Conservation (phyloP, 2,888 invertebrate genomes). For the Galeruca laticollis region DNA sequence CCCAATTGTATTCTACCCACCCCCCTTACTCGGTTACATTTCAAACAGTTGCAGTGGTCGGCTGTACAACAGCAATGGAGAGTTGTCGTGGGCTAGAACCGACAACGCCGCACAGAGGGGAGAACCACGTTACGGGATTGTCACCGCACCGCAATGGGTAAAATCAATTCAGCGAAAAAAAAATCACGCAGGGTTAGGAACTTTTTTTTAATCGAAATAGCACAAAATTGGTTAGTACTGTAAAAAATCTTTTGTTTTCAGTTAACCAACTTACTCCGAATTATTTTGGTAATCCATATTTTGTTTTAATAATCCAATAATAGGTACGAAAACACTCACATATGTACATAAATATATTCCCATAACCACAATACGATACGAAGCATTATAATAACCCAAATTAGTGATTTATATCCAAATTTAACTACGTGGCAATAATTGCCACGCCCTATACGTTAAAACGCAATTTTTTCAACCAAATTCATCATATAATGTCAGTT, state of each 20-base stretch:
- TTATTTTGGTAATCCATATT: slow-evolving; percentile 37
- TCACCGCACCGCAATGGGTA: slow-evolving; percentile 50
- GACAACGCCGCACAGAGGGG: slow-evolving; percentile 58
- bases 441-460: slow-evolving; percentile 47
- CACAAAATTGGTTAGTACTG: slow-evolving; percentile 37
- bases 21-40: not conserved
- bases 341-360: slow-evolving; percentile 19
- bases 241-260: slow-evolving; percentile 30
- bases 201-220: slow-evolving; percentile 30
- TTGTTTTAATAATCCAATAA: slow-evolving; percentile 41
- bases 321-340: slow-evolving; percentile 44
- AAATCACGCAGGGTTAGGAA: slow-evolving; percentile 26
- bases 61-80: slow-evolving; percentile 60
- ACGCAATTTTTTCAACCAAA: slow-evolving; percentile 17
- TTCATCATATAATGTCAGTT: slow-evolving; percentile 21
- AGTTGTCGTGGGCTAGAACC: slow-evolving; percentile 55
- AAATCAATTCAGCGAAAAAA: slow-evolving; percentile 54
- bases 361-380: slow-evolving; percentile 25
- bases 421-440: slow-evolving; percentile 29
- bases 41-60: slow-evolving; percentile 52
- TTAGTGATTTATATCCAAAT: slow-evolving; percentile 24
- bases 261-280: slow-evolving; percentile 47
- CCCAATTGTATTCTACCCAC: not conserved
- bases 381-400: slow-evolving; percentile 21
- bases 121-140: slow-evolving; percentile 55